These are phyloP conservation scores for Antitype chi DNA, from an alignment of 2,888 invertebrate species.

Conservation along the genomic window DNA sequence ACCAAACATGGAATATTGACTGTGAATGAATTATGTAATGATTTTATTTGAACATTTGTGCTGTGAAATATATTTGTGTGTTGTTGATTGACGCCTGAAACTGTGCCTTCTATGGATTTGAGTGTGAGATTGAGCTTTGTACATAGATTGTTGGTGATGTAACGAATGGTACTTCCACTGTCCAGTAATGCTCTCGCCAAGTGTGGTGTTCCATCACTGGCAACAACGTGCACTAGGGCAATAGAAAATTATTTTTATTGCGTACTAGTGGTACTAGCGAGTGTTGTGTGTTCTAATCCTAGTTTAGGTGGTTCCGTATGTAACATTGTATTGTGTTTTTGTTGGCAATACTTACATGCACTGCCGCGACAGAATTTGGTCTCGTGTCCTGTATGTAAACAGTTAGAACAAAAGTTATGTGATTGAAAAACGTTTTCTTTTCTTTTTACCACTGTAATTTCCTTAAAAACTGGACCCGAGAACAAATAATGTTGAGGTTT, in stretches of 20 bases:
- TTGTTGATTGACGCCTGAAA: background rate
- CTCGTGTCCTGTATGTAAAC: background rate
- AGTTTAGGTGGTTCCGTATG: too few species aligned
- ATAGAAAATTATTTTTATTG: too few species aligned
- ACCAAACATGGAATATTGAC: background rate
- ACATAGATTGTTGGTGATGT: too few species aligned
- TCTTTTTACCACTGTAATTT: background rate
- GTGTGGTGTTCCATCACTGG: background rate
- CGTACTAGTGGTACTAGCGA: too few species aligned
- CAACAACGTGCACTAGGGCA: too few species aligned
- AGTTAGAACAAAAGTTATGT: background rate
- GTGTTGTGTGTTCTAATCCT: too few species aligned
- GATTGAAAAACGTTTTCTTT: background rate
- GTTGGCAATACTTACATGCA: background rate
- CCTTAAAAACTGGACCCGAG: background rate
- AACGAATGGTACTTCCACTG: background rate
- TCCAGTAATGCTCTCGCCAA: background rate
- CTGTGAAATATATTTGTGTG: slow-evolving; percentile 2
- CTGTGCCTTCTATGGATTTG: too few species aligned
- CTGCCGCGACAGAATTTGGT: background rate
- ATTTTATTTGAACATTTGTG: background rate
- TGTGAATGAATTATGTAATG: background rate
- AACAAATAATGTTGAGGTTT: background rate
- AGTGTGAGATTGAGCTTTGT: too few species aligned
- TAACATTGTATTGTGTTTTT: too few species aligned